Conservation (phyloP, 2,113 vertebrate genomes). For the Calyptomena viridis region DNA sequence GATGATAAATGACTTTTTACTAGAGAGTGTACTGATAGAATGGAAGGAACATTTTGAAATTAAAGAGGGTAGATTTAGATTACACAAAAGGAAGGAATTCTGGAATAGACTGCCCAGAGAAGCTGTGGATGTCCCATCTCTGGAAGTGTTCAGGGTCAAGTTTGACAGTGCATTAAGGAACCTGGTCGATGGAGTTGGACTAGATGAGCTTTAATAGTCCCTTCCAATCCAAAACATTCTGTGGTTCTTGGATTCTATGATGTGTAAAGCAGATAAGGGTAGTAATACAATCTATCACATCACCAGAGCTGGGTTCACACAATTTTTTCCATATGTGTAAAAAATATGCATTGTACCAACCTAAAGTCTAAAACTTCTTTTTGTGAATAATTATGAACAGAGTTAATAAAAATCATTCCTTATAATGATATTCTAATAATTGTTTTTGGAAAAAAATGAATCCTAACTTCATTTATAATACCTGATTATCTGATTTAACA, state of each 20-base stretch:
- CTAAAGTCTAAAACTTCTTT: neutral
- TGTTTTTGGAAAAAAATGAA: neutral
- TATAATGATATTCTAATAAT: neutral
- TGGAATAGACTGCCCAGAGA: neutral
- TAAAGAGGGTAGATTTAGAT: neutral
- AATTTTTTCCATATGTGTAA: neutral
- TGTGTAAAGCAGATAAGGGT: neutral
- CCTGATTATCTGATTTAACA: slow-evolving; percentile 15
- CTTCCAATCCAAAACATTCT: neutral
- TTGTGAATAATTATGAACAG: neutral
- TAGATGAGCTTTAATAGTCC: neutral
- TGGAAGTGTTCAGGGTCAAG: neutral
- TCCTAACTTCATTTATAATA: neutral
- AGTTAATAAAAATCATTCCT: neutral
- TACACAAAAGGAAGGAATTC: neutral
- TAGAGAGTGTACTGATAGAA: neutral
- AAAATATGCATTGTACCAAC: neutral
- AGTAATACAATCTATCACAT: neutral
- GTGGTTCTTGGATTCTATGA: neutral
- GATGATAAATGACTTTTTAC: neutral
- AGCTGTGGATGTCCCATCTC: no score
- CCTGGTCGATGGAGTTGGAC: neutral
- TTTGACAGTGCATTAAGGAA: neutral
- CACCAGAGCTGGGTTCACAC: neutral
- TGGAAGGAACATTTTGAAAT: neutral